Conservation (phyloP, 2,797 vertebrate genomes). For the Alca torda region DNA sequence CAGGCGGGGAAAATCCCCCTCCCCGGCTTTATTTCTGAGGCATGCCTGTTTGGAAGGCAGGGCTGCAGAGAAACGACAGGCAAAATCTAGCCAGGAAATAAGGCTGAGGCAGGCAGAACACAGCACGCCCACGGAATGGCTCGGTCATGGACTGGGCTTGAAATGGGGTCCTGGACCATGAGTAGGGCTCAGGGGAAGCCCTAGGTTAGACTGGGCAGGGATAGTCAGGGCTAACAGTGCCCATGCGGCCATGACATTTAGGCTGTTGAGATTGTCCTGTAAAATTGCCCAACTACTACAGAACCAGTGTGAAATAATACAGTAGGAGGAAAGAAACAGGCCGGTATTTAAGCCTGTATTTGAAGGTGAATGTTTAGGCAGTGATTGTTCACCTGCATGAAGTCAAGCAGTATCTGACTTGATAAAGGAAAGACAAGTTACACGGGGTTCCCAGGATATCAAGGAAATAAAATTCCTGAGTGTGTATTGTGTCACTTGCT, state of each 20-base stretch:
- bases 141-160: not conserved
- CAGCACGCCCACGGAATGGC: fast-evolving
- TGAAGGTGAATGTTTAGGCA: not conserved
- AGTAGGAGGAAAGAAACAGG: not conserved
- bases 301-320: not conserved
- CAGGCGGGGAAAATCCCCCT: not conserved
- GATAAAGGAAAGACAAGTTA: not conserved
- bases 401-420: not conserved
- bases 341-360: not conserved
- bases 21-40: not conserved
- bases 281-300: not conserved
- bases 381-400: not conserved
- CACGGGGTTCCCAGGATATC: not conserved
- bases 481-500: not conserved
- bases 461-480: not conserved
- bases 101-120: not conserved
- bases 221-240: not conserved
- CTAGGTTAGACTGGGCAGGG: not conserved
- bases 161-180: not conserved
- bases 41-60: not conserved
- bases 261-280: fast-evolving
- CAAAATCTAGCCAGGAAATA: not conserved
- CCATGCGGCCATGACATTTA: fast-evolving
- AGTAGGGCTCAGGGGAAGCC: not conserved
- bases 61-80: not conserved